Percentiles rank a stretch among this genome's conserved stretches.
These are phyloP conservation scores for Molossus molossus DNA, from an alignment of 2,797 vertebrate species.

Conservation along the genomic window DNA sequence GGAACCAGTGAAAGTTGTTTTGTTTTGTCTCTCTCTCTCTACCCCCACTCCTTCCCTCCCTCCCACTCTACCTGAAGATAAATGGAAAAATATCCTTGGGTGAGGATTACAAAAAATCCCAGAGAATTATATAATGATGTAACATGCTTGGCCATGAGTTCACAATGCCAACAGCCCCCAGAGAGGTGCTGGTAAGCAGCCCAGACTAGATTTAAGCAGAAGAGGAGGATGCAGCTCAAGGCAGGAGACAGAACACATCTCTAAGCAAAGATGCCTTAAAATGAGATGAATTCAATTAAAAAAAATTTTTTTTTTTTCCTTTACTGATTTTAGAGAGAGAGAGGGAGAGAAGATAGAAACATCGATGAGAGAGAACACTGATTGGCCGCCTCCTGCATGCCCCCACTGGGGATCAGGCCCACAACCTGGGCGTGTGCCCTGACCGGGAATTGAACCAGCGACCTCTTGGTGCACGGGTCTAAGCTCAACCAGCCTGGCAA, in stretches of 20 bases:
- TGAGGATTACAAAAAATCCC: background rate
- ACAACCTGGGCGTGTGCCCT: no score
- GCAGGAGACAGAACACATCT: background rate
- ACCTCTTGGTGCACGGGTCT: no score
- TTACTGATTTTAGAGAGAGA: no score
- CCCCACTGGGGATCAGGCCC: no score
- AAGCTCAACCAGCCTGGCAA: background rate
- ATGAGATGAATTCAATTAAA: background rate
- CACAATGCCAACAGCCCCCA: background rate
- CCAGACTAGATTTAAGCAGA: background rate
- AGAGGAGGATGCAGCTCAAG: background rate
- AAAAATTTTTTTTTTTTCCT: no score
- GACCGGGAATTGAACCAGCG: no score
- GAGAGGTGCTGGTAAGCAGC: background rate
- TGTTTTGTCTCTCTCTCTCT: background rate
- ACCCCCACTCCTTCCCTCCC: no score
- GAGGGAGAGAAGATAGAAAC: no score
- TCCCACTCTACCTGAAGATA: no score
- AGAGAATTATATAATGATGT: background rate
- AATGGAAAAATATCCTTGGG: no score
- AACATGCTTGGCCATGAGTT: background rate
- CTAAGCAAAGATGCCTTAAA: constrained; percentile 34
- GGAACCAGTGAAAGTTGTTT: background rate
- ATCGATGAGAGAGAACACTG: no score
- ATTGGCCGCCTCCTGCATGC: no score